These are phyloP conservation scores for Mus musculus DNA, from an alignment of 2,113 vertebrate genomes.

Conservation along the genomic window GRCm39 chr11:36903501-36904000, in stretches of 20 bases:
- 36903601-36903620: background rate
- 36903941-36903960: background rate
- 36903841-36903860: background rate
- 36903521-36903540: conserved; percentile 30
- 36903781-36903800: background rate
- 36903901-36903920: background rate
- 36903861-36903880: background rate
- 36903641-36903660: background rate
- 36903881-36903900: background rate
- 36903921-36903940: background rate
- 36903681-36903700: background rate
- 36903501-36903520: background rate
- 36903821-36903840: background rate
- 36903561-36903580: background rate
- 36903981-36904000: background rate
- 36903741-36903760: too few species aligned
- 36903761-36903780: background rate
- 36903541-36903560: conserved; percentile 17
- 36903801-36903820: background rate
- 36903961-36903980: background rate
- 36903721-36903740: too few species aligned
- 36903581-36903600: background rate
- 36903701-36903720: background rate
- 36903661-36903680: background rate
- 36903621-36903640: background rate